phyloP scores from a whole-genome alignment of 2,113 vertebrate genomes.

The Scomber scombrus region DNA sequence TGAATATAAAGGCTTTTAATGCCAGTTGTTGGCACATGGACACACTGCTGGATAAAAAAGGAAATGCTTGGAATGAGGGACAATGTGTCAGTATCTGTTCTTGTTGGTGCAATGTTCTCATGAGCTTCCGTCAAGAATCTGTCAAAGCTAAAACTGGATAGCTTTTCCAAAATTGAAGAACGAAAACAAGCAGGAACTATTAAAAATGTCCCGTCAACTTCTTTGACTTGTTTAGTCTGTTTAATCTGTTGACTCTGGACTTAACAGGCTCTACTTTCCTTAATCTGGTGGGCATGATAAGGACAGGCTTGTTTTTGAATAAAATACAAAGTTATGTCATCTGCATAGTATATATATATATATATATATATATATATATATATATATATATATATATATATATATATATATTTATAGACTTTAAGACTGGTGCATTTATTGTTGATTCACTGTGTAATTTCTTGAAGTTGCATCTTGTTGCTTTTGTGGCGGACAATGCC shows the following conservation, averaged over 20 bases:
- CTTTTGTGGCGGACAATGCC: too few relatives aligned
- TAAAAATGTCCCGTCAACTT: neutral
- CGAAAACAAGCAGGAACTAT: slow-evolving; percentile 5
- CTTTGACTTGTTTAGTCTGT: slow-evolving; percentile 32
- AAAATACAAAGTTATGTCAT: neutral
- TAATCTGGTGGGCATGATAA: neutral
- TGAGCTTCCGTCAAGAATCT: neutral
- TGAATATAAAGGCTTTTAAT: neutral
- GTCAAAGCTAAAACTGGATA: slow-evolving; percentile 11
- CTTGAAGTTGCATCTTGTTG: too few relatives aligned
- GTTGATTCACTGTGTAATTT: too few relatives aligned
- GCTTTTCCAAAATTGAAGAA: neutral
- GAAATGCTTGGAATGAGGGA: neutral
- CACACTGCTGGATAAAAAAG: neutral
- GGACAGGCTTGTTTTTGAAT: neutral
- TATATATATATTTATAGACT: too few relatives aligned
- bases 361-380: too few relatives aligned
- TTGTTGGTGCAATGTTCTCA: neutral
- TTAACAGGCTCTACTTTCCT: neutral
- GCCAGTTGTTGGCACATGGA: neutral
- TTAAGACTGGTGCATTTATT: too few relatives aligned
- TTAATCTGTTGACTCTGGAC: slow-evolving; percentile 1
- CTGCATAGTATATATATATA: neutral
- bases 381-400: too few relatives aligned
- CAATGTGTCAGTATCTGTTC: neutral